These are phyloP conservation scores for Dreissena polymorpha DNA, from an alignment of 1,140 invertebrate genomes.

Conservation along the genomic window DNA sequence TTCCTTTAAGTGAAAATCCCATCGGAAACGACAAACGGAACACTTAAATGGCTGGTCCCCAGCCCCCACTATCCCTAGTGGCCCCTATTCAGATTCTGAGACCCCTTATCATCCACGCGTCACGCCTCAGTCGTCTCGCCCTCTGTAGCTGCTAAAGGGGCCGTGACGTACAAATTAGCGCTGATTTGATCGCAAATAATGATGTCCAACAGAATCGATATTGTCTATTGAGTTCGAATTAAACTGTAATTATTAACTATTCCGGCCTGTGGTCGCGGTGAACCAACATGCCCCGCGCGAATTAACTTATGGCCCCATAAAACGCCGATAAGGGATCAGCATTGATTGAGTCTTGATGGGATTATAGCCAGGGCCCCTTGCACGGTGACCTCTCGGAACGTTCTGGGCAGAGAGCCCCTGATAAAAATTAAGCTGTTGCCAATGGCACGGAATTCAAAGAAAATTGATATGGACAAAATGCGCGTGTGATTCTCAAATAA, in stretches of 20 bases:
- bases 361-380: not conserved
- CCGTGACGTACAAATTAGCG: conserved; percentile 50
- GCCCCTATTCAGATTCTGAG: not conserved
- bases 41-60: too few relatives aligned
- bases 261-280: conserved; percentile 27
- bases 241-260: conserved; percentile 50
- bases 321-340: conserved; percentile 33
- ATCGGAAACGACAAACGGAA: too few relatives aligned
- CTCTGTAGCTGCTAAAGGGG: conserved; percentile 26
- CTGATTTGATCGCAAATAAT: conserved; percentile 49
- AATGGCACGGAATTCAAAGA: conserved; percentile 25
- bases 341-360: conserved; percentile 44
- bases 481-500: conserved; percentile 30
- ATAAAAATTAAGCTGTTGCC: conserved; percentile 26
- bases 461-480: conserved; percentile 37
- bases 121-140: conserved; percentile 13
- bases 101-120: conserved; percentile 20
- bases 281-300: not conserved
- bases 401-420: conserved; percentile 1
- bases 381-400: not conserved
- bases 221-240: conserved; percentile 46
- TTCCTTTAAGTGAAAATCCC: too few relatives aligned
- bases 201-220: conserved; percentile 35
- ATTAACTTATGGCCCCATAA: conserved; percentile 25
- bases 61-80: too few relatives aligned